Percentiles rank a stretch among this genome's conserved stretches.
phyloP scores from a whole-genome alignment of 2,797 vertebrate genomes.

The Pseudomugil tenellus region DNA sequence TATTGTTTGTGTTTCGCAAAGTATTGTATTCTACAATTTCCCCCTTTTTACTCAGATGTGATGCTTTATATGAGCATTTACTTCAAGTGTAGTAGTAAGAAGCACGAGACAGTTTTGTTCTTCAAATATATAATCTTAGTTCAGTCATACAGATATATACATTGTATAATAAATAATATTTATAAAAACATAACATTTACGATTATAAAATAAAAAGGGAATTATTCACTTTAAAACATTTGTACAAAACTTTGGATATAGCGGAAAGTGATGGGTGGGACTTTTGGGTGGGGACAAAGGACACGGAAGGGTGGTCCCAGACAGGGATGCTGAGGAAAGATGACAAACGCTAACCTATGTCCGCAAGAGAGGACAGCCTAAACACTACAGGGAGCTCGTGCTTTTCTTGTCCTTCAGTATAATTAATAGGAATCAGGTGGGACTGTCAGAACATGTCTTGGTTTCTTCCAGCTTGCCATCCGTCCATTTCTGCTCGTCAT shows the following conservation, averaged over 20 bases:
- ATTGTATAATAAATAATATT: conserved; percentile 99
- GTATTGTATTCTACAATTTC: no score
- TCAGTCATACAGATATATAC: conserved; percentile 99
- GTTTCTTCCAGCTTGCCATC: conserved; percentile 44
- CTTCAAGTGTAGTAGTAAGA: conserved; percentile 22
- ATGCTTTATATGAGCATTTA: neutral
- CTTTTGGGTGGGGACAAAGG: conserved; percentile 29
- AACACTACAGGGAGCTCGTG: conserved; percentile 60
- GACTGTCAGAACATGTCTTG: conserved; percentile 72
- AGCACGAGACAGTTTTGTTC: conserved; percentile 83
- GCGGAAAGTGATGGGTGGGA: conserved; percentile 70
- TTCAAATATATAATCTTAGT: conserved; percentile 99
- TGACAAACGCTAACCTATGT: conserved; percentile 83
- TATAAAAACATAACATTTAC: conserved; percentile 99
- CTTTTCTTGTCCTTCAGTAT: conserved; percentile 65
- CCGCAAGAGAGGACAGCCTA: conserved; percentile 54
- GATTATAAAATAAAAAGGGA: conserved; percentile 99
- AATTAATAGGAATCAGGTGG: conserved; percentile 74
- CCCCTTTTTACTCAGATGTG: neutral
- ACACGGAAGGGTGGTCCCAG: conserved; percentile 58
- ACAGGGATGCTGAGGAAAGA: conserved; percentile 68
- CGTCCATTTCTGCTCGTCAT: conserved; percentile 30
- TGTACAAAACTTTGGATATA: conserved; percentile 99
- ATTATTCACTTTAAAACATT: conserved; percentile 94
- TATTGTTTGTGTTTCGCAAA: no score